Evolutionary conservation across 2,888 invertebrate genomes (phyloP).

Genomic region (Cryptus armator): DNA sequence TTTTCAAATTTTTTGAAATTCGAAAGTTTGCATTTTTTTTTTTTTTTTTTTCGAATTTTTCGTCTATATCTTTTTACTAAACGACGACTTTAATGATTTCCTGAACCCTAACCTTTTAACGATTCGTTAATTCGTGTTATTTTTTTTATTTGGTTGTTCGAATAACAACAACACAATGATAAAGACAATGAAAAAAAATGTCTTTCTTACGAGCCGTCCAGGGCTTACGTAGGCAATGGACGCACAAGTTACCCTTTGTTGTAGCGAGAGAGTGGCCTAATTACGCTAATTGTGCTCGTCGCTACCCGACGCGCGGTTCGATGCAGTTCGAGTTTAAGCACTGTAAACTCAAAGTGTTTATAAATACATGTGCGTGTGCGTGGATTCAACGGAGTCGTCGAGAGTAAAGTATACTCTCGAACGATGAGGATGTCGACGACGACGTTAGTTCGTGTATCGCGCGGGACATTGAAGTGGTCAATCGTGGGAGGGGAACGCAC

Average conservation of each 20-base stretch:
- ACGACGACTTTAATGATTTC: too few species aligned
- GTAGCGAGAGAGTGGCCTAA: conserved; percentile 65
- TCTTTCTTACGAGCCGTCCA: conserved; percentile 5
- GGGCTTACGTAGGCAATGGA: not conserved
- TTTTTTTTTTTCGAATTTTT: too few species aligned
- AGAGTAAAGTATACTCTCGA: conserved; percentile 24
- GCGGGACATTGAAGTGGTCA: conserved; percentile 23
- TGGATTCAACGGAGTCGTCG: conserved; percentile 10
- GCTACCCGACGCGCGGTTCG: conserved; percentile 38
- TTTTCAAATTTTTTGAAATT: not conserved
- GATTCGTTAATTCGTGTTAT: not conserved
- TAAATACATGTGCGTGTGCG: conserved; percentile 39
- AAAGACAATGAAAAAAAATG: conserved; percentile 16
- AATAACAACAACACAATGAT: not conserved
- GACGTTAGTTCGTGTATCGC: not conserved
- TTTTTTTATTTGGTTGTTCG: not conserved
- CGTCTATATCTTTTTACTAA: too few species aligned
- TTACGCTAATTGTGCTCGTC: conserved; percentile 68
- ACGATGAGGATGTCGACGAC: conserved; percentile 42
- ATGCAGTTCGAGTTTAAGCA: conserved; percentile 37
- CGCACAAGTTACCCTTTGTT: conserved; percentile 64
- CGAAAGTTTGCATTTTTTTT: too few species aligned
- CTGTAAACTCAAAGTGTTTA: conserved; percentile 33
- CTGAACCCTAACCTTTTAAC: not conserved
- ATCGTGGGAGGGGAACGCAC: conserved; percentile 21